Conservation (phyloP, 35 echinoderm and acorn worm genomes). For the Lytechinus pictus region DNA sequence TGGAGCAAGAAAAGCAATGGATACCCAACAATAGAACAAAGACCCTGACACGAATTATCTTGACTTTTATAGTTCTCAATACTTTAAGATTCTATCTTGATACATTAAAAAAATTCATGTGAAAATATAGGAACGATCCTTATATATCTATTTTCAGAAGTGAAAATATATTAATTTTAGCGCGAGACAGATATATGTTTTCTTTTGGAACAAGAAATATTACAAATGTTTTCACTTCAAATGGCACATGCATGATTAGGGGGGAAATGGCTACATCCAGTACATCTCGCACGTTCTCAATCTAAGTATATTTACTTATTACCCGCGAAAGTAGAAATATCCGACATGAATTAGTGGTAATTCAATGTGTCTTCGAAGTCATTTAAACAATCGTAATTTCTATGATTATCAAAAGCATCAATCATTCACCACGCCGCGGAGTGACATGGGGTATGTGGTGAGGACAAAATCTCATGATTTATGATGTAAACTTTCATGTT, state of each 20-base stretch:
- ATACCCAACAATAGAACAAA: no score
- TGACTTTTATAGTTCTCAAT: no score
- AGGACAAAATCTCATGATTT: not conserved
- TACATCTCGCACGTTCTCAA: not conserved
- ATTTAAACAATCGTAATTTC: not conserved
- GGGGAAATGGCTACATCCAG: not conserved
- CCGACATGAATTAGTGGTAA: not conserved
- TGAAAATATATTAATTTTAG: not conserved
- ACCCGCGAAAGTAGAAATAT: slow-evolving; percentile 2
- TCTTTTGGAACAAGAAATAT: not conserved
- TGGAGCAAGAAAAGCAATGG: no score
- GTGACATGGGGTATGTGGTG: not conserved
- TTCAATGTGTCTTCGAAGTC: not conserved
- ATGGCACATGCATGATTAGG: not conserved
- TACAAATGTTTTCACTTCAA: not conserved
- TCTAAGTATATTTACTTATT: not conserved
- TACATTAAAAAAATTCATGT: no score
- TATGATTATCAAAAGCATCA: not conserved
- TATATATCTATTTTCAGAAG: not conserved
- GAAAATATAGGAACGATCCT: not conserved
- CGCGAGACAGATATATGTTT: not conserved
- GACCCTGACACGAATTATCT: no score
- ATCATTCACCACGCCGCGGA: not conserved
- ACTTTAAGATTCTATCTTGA: no score
- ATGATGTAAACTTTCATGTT: not conserved